Evolutionary conservation across 2,797 vertebrate genomes (phyloP), one percentile per base, ranked within the genome.

Genomic region (Phyllotis vaccarum): DNA sequence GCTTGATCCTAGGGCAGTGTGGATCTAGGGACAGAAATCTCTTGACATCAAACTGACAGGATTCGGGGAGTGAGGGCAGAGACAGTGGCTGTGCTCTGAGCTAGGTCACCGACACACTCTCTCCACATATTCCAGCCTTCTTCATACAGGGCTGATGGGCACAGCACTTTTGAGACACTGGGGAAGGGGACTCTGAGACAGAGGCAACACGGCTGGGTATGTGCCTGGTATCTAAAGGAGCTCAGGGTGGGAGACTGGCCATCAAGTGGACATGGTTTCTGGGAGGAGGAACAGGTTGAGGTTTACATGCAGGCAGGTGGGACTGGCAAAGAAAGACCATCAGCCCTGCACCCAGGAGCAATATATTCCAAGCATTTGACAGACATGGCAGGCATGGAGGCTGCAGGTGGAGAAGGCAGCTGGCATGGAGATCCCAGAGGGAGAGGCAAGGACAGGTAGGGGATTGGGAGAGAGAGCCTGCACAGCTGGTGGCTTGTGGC

Each of bases 351-450:
- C 1, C 70, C 43, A 60, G 76, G 66, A 60, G 27, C 37, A 43
- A 70, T 21, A 8, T 66, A 70, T 13, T 19, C 4, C 76, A 49
- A 66, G 40, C 40, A 40, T n/a, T 24, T 56, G 16, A 7, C 19
- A 72, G 64, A 62, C 2, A 1, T 1, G 68, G 56, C 17, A 16
- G 13, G 31, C 3, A 12, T 49, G 31, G 64, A 62, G 40, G 37
- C 3, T 49, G 86, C 94, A 83, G 68, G 60, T 94, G 66, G 82
- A 81, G 82, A 92, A 86, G 64, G 87, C 75, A 96, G 72, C 64
- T 89, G 75, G 40, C 40, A 1, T 46, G 56, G 82, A 62, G 43
- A 31, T 40, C 85, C 49, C 21, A n/a, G 62, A 88, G 27, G 78
- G 29, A 92, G 79, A 74, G 22, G 13, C 21, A 43, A 31, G 46